Percentiles rank a stretch among this genome's conserved stretches.
Conservation (phyloP, 2,888 invertebrate genomes). For the Leptopilina drosophilae region DNA sequence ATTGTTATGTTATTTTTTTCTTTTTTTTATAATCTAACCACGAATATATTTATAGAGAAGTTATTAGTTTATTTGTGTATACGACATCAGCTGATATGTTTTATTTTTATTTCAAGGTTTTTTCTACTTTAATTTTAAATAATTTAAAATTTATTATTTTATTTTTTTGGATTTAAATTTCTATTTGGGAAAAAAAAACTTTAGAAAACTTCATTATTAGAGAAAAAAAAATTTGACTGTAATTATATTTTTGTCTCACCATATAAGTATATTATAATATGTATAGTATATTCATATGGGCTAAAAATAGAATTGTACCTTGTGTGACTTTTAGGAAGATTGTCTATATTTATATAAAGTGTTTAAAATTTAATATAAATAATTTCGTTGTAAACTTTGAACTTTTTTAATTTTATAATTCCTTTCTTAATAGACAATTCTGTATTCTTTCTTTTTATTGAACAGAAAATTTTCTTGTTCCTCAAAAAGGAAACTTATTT, state of each 20-base stretch:
- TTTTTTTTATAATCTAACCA: not conserved
- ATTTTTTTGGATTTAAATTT: too few species aligned
- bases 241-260: too few species aligned
- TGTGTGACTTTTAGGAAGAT: constrained; percentile 2
- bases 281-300: not conserved
- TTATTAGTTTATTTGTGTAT: constrained; percentile 8
- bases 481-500: too few species aligned
- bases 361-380: not conserved
- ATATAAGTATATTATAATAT: not conserved
- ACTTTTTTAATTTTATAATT: too few species aligned
- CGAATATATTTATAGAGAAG: not conserved
- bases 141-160: too few species aligned
- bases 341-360: not conserved
- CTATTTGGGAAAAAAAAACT: not conserved
- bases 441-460: too few species aligned
- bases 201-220: too few species aligned
- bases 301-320: constrained; percentile 6
- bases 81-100: not conserved
- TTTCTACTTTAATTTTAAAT: not conserved
- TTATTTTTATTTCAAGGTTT: not conserved
- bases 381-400: too few species aligned
- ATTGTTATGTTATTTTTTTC: not conserved
- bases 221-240: too few species aligned
- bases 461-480: too few species aligned
- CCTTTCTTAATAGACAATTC: too few species aligned